A percentile compares a stretch with the other conserved stretches of the same genome.
These are phyloP conservation scores for Hyperoplus immaculatus DNA, from an alignment of 2,797 vertebrate genomes.

Conservation along the genomic window DNA sequence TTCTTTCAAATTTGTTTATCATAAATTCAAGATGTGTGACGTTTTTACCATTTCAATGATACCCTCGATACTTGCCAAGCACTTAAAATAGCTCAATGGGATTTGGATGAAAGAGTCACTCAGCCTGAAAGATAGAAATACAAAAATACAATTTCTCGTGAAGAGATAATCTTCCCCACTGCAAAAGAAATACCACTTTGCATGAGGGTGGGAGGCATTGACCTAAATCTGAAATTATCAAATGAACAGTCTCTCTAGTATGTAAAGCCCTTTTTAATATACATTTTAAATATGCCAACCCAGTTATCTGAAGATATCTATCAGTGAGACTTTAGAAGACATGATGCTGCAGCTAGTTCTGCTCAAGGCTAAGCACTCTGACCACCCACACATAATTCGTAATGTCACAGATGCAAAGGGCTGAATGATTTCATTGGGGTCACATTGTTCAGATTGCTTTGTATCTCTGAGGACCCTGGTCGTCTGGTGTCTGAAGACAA, in stretches of 20 bases:
- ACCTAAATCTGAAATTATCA: conserved; percentile 33
- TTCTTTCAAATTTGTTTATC: conserved; percentile 47
- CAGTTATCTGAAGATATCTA: conserved; percentile 45
- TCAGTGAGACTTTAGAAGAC: conserved; percentile 54
- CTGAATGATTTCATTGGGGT: conserved; percentile 64
- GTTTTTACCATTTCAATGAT: conserved; percentile 41
- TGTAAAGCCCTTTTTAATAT: conserved; percentile 19
- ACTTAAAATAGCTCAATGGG: conserved; percentile 65
- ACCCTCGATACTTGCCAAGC: conserved; percentile 32
- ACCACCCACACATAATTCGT: conserved; percentile 70
- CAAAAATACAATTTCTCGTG: conserved; percentile 23
- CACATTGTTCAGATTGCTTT: conserved; percentile 60
- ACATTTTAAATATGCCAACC: conserved; percentile 17
- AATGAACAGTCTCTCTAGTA: conserved; percentile 27
- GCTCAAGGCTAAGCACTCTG: conserved; percentile 70
- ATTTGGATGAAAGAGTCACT: conserved; percentile 53
- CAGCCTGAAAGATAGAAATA: conserved; percentile 24
- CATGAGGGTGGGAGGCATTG: neutral
- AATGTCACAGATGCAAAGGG: conserved; percentile 75
- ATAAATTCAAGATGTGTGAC: conserved; percentile 44
- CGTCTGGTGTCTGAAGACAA: conserved; percentile 48
- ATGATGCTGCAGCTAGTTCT: conserved; percentile 66
- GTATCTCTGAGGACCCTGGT: conserved; percentile 54
- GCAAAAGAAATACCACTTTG: conserved; percentile 32
- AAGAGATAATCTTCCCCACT: conserved; percentile 11